Conservation (phyloP, 2,888 invertebrate genomes). For the Drosophila helvetica region DNA sequence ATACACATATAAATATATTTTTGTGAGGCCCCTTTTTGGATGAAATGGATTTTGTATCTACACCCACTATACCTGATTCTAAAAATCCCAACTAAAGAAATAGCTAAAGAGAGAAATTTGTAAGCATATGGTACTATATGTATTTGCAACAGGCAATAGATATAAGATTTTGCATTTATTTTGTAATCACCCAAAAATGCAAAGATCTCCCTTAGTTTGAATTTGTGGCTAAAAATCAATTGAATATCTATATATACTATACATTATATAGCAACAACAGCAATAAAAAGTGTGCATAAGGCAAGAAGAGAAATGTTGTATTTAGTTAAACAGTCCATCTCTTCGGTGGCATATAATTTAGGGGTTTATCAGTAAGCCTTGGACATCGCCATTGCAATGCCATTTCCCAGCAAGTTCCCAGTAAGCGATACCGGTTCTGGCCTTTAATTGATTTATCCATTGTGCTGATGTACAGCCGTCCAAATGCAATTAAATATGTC, state of each 20-base stretch:
- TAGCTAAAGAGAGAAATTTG: constrained; percentile 25
- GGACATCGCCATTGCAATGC: neutral
- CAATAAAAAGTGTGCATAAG: constrained; percentile 20
- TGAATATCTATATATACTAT: constrained; percentile 11
- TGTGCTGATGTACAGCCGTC: constrained; percentile 36
- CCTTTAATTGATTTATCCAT: constrained; percentile 18
- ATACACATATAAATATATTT: constrained; percentile 57
- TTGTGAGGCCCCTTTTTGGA: constrained; percentile 69
- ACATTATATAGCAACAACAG: constrained; percentile 18
- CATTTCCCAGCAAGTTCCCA: neutral
- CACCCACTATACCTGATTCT: constrained; percentile 13
- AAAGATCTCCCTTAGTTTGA: constrained; percentile 26
- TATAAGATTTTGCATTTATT: constrained; percentile 37
- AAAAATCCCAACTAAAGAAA: constrained; percentile 14
- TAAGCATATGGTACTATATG: neutral
- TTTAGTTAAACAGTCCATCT: constrained; percentile 49
- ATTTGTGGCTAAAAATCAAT: constrained; percentile 22
- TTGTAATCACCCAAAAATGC: constrained; percentile 33
- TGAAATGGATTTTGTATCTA: constrained; percentile 36
- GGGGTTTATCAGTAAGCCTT: neutral
- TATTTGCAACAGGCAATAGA: constrained; percentile 18
- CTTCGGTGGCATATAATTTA: neutral
- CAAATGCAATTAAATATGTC: constrained; percentile 50
- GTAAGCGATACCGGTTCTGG: constrained; percentile 22
- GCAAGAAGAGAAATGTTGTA: constrained; percentile 44